Evolutionary conservation across 2,797 vertebrate genomes (phyloP).

Genomic region (Chloroceryle amazona): DNA sequence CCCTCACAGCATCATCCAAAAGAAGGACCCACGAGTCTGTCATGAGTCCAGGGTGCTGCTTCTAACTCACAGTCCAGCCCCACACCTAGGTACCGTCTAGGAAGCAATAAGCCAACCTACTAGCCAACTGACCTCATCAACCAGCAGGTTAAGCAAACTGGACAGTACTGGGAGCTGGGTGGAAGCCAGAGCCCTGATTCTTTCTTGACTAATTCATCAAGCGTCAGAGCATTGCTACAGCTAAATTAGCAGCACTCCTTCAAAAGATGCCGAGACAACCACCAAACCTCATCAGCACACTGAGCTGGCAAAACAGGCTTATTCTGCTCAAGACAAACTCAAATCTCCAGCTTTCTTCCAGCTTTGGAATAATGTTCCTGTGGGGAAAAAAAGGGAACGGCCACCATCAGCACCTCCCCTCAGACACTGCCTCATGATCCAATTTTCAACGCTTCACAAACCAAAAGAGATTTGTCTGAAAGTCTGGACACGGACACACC

Average conservation of each 20-base stretch:
- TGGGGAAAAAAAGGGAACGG: neutral
- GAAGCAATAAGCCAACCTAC: neutral
- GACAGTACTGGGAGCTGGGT: neutral
- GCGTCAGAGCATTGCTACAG: neutral
- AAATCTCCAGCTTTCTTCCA: neutral
- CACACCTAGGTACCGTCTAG: neutral
- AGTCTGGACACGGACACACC: neutral
- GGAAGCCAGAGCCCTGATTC: neutral
- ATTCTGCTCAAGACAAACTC: neutral
- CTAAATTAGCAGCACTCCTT: neutral
- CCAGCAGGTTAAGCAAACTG: neutral
- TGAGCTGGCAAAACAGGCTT: neutral
- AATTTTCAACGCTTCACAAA: neutral
- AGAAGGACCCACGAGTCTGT: neutral
- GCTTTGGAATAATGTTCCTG: neutral
- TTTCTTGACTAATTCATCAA: neutral
- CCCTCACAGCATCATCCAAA: neutral
- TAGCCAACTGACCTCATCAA: rapidly evolving
- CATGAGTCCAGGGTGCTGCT: neutral
- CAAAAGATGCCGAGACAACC: neutral
- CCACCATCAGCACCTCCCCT: neutral
- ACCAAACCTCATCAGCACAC: neutral
- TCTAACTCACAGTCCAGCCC: neutral
- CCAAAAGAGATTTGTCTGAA: neutral
- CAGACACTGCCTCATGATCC: neutral